These are phyloP conservation scores for Oreortyx pictus DNA, from an alignment of 2,797 vertebrate genomes.

Conservation along the genomic window DNA sequence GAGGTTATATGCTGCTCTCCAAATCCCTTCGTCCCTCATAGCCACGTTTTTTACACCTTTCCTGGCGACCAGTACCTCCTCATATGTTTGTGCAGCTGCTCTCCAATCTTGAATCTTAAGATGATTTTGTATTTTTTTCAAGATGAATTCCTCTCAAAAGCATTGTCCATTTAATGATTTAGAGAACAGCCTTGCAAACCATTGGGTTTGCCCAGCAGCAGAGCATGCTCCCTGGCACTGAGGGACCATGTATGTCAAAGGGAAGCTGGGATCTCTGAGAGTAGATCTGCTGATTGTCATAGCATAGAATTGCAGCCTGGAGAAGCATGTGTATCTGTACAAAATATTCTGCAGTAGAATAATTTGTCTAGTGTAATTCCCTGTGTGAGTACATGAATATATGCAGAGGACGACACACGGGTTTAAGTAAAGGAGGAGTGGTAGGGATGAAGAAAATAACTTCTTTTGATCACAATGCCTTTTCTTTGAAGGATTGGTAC, in stretches of 20 bases:
- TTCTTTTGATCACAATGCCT: not conserved
- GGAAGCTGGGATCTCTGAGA: not conserved
- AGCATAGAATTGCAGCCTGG: not conserved
- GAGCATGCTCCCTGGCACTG: not conserved
- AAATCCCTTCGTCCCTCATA: not conserved
- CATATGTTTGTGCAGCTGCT: not conserved
- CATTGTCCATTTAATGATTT: not conserved
- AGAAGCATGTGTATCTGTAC: not conserved
- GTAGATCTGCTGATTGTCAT: not conserved
- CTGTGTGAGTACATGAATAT: accelerated
- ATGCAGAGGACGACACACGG: not conserved
- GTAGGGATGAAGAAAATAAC: not conserved
- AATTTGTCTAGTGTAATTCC: not conserved
- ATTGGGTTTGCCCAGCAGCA: not conserved
- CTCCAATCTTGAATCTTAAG: not conserved
- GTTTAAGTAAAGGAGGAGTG: not conserved
- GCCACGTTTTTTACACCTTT: not conserved
- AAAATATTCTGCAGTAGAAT: not conserved
- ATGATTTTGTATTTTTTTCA: not conserved
- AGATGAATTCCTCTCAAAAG: not conserved
- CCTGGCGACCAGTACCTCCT: not conserved
- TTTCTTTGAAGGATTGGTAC: not conserved
- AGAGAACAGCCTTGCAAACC: not conserved
- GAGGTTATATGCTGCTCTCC: not conserved
- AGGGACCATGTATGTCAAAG: not conserved